A percentile compares a stretch with the other conserved stretches of the same genome.
These are phyloP conservation scores for Dicaeum eximium DNA, from an alignment of 2,113 vertebrate genomes.

Conservation along the genomic window DNA sequence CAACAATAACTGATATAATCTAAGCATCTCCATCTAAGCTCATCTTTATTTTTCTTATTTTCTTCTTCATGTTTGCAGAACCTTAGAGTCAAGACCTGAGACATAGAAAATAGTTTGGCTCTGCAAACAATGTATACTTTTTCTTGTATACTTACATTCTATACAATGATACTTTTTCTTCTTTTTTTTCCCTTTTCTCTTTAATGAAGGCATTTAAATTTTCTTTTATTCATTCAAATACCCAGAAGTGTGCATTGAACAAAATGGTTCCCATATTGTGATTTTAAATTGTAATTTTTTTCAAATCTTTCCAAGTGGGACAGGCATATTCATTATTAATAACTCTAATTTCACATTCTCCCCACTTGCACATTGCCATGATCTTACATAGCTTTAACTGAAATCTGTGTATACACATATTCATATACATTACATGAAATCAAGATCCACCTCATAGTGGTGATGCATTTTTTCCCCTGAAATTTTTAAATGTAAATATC, in stretches of 20 bases:
- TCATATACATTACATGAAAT: neutral
- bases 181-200: neutral
- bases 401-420: neutral
- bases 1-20: neutral
- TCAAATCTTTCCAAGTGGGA: neutral
- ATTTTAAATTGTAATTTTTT: neutral
- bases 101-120: neutral
- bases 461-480: neutral
- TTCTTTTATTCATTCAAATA: neutral
- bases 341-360: neutral
- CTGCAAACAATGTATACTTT: neutral
- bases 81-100: neutral
- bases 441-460: neutral
- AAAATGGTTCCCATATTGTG: neutral
- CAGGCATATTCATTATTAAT: neutral
- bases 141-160: too few species aligned
- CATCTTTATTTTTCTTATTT: neutral
- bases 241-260: neutral
- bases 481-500: neutral
- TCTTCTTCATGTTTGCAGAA: neutral
- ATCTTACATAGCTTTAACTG: neutral
- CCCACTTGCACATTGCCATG: neutral
- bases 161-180: neutral
- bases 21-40: neutral
- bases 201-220: neutral